These are phyloP conservation scores for Leptodactylus fallax DNA, from an alignment of 2,797 vertebrate species.

Conservation along the genomic window DNA sequence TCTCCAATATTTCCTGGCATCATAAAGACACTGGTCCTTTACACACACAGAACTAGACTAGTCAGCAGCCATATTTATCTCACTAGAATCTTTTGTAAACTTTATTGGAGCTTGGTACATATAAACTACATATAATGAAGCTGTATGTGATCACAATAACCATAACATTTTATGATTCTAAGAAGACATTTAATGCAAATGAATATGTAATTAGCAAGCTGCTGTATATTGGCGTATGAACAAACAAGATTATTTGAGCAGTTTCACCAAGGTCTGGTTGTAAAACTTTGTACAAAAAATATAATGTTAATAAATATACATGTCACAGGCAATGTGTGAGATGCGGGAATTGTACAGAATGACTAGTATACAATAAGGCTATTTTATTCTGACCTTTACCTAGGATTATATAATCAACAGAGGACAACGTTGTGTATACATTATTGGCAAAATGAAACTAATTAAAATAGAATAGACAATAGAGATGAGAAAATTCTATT, in stretches of 20 bases:
- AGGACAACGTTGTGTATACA: no score
- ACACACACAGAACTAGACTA: neutral
- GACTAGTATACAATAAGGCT: no score
- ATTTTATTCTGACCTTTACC: no score
- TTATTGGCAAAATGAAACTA: no score
- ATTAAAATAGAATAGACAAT: no score
- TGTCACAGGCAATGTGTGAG: no score
- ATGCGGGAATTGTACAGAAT: no score
- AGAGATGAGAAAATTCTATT: no score
- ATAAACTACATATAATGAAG: conserved; percentile 27
- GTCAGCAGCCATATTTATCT: conserved; percentile 11
- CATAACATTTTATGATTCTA: conserved; percentile 36
- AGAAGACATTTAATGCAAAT: conserved; percentile 32
- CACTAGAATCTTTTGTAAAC: neutral
- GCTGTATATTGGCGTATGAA: neutral
- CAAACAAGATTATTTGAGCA: neutral
- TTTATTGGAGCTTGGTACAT: conserved; percentile 31
- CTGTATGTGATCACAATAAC: conserved; percentile 13
- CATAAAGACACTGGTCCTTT: neutral
- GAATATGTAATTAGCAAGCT: conserved; percentile 46
- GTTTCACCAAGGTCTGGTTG: neutral
- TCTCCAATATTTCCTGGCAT: neutral
- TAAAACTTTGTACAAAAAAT: neutral
- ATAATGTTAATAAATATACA: neutral
- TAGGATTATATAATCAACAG: no score